These are phyloP conservation scores for Erpetoichthys calabaricus DNA, from an alignment of 2,797 vertebrate species.

Conservation along the genomic window DNA sequence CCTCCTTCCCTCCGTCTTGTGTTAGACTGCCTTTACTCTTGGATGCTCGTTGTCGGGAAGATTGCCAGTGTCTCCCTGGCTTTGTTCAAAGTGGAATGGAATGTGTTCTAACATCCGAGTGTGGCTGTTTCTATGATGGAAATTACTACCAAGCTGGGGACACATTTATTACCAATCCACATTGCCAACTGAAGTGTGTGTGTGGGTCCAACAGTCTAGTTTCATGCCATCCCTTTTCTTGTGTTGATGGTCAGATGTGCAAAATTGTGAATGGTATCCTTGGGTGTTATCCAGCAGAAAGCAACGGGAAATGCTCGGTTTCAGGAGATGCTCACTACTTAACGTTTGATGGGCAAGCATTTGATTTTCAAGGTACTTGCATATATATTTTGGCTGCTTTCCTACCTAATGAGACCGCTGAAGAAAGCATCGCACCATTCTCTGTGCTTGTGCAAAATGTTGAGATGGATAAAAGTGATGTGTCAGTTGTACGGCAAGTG, in stretches of 20 bases:
- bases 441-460: constrained; percentile 28
- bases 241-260: constrained; percentile 27
- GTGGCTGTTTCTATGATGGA: constrained; percentile 32
- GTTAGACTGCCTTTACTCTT: fast-evolving
- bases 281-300: constrained; percentile 26
- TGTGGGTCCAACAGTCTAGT: constrained; percentile 24
- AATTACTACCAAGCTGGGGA: constrained; percentile 17
- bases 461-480: constrained; percentile 10
- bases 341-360: constrained; percentile 22
- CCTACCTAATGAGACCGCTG: constrained; percentile 7
- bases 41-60: constrained; percentile 31
- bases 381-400: constrained; percentile 17
- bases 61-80: constrained; percentile 32
- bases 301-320: constrained; percentile 19
- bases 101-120: constrained; percentile 21
- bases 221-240: constrained; percentile 24
- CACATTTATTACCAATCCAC: constrained; percentile 27
- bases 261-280: constrained; percentile 24
- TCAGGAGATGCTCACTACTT: constrained; percentile 22
- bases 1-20: constrained; percentile 33
- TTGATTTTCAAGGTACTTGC: constrained; percentile 27
- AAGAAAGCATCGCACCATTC: constrained; percentile 15
- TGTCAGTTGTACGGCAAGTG: constrained; percentile 5
- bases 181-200: constrained; percentile 25
- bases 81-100: constrained; percentile 23